These are phyloP conservation scores for Eilema caniola DNA, from an alignment of 2,888 invertebrate genomes.

Conservation along the genomic window DNA sequence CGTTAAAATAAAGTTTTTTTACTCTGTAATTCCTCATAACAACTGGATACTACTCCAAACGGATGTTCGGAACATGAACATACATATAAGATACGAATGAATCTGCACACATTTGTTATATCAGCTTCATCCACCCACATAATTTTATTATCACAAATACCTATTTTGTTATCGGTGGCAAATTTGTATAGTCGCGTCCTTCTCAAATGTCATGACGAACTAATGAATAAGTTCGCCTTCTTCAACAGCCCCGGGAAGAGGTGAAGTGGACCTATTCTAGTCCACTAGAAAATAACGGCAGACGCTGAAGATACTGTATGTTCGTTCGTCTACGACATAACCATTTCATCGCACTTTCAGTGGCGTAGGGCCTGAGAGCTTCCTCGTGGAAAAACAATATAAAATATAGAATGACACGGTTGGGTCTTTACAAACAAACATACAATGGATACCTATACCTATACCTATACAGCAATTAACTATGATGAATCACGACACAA, in stretches of 20 bases:
- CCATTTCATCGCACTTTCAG: no score
- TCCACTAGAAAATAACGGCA: no score
- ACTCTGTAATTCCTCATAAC: no score
- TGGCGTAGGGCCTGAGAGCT: background rate
- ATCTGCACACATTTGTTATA: background rate
- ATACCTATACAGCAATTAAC: background rate
- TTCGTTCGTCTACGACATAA: no score
- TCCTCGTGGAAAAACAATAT: background rate
- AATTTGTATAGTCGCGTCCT: background rate
- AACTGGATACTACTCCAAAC: no score
- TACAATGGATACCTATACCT: background rate
- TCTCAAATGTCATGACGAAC: background rate
- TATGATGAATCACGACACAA: background rate
- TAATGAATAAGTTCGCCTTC: background rate
- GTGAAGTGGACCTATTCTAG: no score
- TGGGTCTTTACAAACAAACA: constrained; percentile 3
- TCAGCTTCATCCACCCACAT: background rate
- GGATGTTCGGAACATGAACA: no score
- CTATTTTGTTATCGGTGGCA: background rate
- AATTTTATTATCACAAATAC: background rate
- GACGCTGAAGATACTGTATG: no score
- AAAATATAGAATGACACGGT: background rate
- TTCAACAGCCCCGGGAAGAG: no score
- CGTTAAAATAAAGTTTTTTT: no score
- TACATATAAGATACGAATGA: background rate